Base-by-base conservation (phyloP, 64 coral and sea anemone species). In the Porites australiensis region DNA sequence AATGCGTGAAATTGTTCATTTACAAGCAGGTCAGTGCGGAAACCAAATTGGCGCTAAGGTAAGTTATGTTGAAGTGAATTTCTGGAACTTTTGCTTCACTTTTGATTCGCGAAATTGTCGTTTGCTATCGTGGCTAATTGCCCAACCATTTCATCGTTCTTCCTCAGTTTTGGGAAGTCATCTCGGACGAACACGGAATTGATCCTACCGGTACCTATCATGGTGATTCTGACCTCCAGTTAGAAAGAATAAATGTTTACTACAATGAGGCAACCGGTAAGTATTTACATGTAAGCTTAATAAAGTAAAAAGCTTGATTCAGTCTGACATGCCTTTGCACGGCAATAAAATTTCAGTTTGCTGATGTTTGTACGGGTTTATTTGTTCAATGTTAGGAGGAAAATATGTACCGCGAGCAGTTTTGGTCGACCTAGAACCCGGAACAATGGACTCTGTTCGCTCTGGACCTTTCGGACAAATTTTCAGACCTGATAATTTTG, bases 41-140 rank as follows among this genome's bases (percentile, higher is more conserved):
- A 98, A 98, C 61, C 97, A 98, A 88, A 98, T 98, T 54, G 97
- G 97, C n/a, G 97, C 97, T 13, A 98, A 98, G 97, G 97, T 98
- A 82, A 63, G 91, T 11, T 45, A 8, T 68, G 2, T 46, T 93
- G 51, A 16, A 53, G n/a, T 14, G 45, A 12, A 65, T 21, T 79
- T 23, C 14, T 82, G 3, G 23, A 8, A 8, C 48, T 54, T 18
- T 54, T 54, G 45, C 7, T 13, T 48, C n/a, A 37, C 44, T 61
- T 68, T 59, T 2, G 13, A 13, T 21, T 50, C 60, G 89, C 77
- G 49, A 77, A 79, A 55, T 37, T 1, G 27, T 37, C 27, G 27
- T 37, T 37, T 37, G 27, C 27, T 37, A 37, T 37, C 27, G 27
- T 37, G 27, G 27, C 27, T 37, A 1, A 37, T 37, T 37, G 3